Conservation (phyloP, 2,797 vertebrate species). For the Scyliorhinus canicula region DNA sequence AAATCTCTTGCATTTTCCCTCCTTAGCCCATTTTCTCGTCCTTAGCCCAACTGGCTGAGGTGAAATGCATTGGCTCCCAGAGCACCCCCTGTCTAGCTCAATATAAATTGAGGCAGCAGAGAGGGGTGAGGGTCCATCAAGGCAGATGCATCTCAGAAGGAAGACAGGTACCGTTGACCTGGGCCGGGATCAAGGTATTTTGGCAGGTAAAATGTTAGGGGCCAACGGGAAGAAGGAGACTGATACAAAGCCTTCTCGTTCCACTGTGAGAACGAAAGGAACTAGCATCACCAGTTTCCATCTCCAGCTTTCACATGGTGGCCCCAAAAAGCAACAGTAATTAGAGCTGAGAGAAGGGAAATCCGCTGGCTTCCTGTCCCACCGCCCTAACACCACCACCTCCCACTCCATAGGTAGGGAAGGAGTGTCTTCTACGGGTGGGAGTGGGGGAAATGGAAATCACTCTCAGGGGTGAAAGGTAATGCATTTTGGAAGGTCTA, state of each 20-base stretch:
- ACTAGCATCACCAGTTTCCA: background rate
- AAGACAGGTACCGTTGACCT: background rate
- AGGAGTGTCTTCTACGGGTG: background rate
- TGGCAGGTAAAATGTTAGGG: background rate
- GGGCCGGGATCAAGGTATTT: background rate
- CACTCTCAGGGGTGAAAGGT: background rate
- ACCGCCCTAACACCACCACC: background rate
- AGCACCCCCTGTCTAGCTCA: background rate
- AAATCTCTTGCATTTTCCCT: background rate
- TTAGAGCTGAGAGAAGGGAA: background rate
- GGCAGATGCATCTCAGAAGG: background rate
- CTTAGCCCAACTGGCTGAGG: background rate
- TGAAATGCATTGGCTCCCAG: background rate
- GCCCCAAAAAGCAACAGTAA: rapidly evolving
- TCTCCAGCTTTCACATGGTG: background rate
- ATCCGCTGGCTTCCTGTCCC: background rate
- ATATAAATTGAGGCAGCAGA: background rate
- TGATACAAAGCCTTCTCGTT: background rate
- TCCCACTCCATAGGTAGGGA: conserved; percentile 35
- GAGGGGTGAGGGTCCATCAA: background rate
- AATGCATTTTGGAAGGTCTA: too few species aligned
- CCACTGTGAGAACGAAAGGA: background rate
- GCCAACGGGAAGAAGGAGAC: background rate
- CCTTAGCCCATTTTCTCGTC: background rate
- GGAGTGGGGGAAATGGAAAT: background rate